Percentiles rank a stretch among this genome's conserved stretches.
These are phyloP conservation scores for Lethenteron camtschaticum DNA, from an alignment of 2,113 vertebrate genomes.

Conservation along the genomic window DNA sequence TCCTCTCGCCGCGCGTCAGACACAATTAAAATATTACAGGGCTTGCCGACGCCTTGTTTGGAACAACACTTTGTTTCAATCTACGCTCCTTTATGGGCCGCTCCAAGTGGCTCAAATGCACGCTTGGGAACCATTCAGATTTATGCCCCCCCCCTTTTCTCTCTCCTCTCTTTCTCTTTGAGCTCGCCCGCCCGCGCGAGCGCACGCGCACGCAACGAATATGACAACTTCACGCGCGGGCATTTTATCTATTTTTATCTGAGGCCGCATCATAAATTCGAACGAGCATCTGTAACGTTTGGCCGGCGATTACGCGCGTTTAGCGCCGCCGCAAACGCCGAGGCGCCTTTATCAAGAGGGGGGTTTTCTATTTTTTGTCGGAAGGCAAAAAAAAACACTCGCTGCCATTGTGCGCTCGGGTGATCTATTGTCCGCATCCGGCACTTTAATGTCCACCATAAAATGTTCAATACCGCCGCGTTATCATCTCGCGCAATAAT, in stretches of 20 bases:
- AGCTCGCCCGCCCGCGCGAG: too few species aligned
- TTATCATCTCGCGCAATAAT: not conserved
- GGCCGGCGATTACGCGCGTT: not conserved
- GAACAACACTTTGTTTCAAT: constrained; percentile 5
- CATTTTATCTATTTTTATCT: not conserved
- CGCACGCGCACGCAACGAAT: not conserved
- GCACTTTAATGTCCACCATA: too few species aligned
- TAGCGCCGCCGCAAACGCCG: not conserved
- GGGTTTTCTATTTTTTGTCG: not conserved
- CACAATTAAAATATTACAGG: not conserved
- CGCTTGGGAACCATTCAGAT: constrained; percentile 3
- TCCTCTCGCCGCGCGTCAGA: too few species aligned
- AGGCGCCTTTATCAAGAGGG: not conserved
- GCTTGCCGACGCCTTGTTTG: constrained; percentile 6
- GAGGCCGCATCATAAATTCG: not conserved
- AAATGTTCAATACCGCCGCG: too few species aligned
- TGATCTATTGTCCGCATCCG: too few species aligned
- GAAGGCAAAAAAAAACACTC: not conserved
- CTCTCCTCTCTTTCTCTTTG: too few species aligned
- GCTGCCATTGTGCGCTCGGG: not conserved
- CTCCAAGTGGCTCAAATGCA: constrained; percentile 5
- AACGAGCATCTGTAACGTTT: not conserved
- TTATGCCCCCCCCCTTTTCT: not conserved
- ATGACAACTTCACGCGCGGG: constrained; percentile 1
- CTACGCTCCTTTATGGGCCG: constrained; percentile 3